phyloP scores from a whole-genome alignment of 2,113 vertebrate species.

The Notothenia coriiceps region DNA sequence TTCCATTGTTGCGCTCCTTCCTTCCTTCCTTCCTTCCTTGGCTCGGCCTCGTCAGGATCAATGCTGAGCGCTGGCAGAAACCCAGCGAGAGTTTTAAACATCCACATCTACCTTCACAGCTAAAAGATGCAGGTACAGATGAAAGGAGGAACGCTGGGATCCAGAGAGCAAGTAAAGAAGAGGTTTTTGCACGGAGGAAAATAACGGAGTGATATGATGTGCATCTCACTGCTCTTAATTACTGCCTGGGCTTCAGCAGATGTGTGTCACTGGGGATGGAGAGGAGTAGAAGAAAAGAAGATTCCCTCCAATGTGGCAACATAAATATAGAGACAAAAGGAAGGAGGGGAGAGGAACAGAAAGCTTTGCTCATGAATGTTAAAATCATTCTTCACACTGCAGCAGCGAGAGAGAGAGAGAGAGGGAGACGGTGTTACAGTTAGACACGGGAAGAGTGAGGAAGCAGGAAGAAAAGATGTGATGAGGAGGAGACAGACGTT shows the following conservation, averaged over 20 bases:
- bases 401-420: slow-evolving; percentile 33
- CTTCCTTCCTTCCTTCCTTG: slow-evolving; percentile 20
- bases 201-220: neutral
- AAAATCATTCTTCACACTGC: slow-evolving; percentile 62
- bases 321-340: slow-evolving; percentile 37
- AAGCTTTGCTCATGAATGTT: slow-evolving; percentile 65
- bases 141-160: slow-evolving; percentile 36
- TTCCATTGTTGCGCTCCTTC: slow-evolving; percentile 39
- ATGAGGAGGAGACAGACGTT: neutral
- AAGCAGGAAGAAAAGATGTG: slow-evolving; percentile 10
- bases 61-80: slow-evolving; percentile 32
- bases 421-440: slow-evolving; percentile 25
- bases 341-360: slow-evolving; percentile 39
- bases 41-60: slow-evolving; percentile 55
- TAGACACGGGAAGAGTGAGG: slow-evolving; percentile 27
- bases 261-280: slow-evolving; percentile 28
- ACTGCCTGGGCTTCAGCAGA: slow-evolving; percentile 11
- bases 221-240: slow-evolving; percentile 46
- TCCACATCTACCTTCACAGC: slow-evolving; percentile 24
- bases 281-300: slow-evolving; percentile 4
- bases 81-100: slow-evolving; percentile 28
- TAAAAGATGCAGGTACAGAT: slow-evolving; percentile 23
- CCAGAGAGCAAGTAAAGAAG: neutral
- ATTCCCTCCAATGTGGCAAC: slow-evolving; percentile 39
- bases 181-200: neutral